Percentiles rank a stretch among this genome's conserved stretches.
phyloP scores from a whole-genome alignment of 2,888 invertebrate species.

The Callinectes sapidus region DNA sequence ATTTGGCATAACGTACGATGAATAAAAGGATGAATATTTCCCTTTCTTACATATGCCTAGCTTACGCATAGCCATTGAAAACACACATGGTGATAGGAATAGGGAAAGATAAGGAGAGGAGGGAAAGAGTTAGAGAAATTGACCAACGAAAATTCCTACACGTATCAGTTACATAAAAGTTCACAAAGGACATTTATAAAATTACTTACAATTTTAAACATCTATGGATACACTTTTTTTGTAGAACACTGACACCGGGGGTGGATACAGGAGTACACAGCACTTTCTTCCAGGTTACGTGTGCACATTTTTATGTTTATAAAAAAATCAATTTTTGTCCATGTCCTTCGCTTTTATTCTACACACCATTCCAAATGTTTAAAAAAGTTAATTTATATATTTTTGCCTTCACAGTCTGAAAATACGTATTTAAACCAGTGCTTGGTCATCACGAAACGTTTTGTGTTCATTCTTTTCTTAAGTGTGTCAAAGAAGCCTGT shows the following conservation, averaged over 20 bases:
- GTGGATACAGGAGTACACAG: conserved; percentile 73
- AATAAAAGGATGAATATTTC: conserved; percentile 61
- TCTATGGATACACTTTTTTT: conserved; percentile 73
- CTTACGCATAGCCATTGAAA: conserved; percentile 70
- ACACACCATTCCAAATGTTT: conserved; percentile 59
- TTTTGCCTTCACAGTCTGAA: conserved; percentile 54
- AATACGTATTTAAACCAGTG: conserved; percentile 46
- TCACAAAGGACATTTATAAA: conserved; percentile 72
- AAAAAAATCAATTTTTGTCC: conserved; percentile 46
- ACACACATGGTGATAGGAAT: conserved; percentile 65
- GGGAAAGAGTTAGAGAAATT: conserved; percentile 55
- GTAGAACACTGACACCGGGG: conserved; percentile 72
- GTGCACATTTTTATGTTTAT: conserved; percentile 55
- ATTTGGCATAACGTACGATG: conserved; percentile 70
- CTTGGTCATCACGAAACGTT: conserved; percentile 21
- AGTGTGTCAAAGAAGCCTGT: not conserved
- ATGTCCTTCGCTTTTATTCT: conserved; percentile 55
- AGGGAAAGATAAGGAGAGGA: conserved; percentile 42
- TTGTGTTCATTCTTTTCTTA: not conserved
- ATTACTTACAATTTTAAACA: conserved; percentile 72
- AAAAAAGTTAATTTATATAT: conserved; percentile 47
- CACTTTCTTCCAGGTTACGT: conserved; percentile 67
- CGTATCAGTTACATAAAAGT: conserved; percentile 65
- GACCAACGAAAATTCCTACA: conserved; percentile 63
- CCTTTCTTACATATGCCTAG: conserved; percentile 66